Evolutionary conservation across 35 echinoderm and acorn worm species (phyloP).

Genomic region (Ophioderma brevispina): DNA sequence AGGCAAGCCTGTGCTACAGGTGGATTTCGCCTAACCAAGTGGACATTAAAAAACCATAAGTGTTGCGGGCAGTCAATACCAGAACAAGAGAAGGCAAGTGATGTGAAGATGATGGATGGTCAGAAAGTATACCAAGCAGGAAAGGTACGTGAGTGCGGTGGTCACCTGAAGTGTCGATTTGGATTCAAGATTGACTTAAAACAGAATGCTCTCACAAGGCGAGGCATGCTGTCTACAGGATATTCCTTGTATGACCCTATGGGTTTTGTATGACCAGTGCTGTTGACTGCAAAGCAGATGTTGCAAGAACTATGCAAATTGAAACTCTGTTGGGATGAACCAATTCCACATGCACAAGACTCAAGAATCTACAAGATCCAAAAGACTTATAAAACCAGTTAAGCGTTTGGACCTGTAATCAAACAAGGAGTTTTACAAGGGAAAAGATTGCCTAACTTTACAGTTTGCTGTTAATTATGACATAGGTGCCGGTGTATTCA

Average conservation of each 20-base stretch:
- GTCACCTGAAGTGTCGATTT: slow-evolving; percentile 43
- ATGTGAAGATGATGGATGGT: slow-evolving; percentile 13
- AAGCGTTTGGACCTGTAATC: neutral
- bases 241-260: slow-evolving; percentile 71
- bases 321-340: slow-evolving; percentile 60
- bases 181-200: slow-evolving; percentile 34
- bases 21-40: slow-evolving; percentile 42
- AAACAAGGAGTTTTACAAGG: neutral
- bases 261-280: slow-evolving; percentile 57
- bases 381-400: neutral
- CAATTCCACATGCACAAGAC: neutral
- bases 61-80: slow-evolving; percentile 37
- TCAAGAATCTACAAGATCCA: neutral
- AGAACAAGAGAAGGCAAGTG: slow-evolving; percentile 31
- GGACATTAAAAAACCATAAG: slow-evolving; percentile 34
- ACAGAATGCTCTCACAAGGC: slow-evolving; percentile 22
- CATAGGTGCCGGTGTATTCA: neutral
- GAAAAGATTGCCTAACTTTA: neutral
- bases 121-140: slow-evolving; percentile 37
- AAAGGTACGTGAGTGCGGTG: slow-evolving; percentile 55
- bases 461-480: neutral
- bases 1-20: slow-evolving; percentile 21
- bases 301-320: slow-evolving; percentile 52
- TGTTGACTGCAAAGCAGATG: slow-evolving; percentile 42
- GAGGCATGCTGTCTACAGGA: slow-evolving; percentile 50